Percentiles rank a stretch among this genome's conserved stretches.
phyloP scores from a whole-genome alignment of 2,888 invertebrate genomes.

The Sussaba pulchella region DNA sequence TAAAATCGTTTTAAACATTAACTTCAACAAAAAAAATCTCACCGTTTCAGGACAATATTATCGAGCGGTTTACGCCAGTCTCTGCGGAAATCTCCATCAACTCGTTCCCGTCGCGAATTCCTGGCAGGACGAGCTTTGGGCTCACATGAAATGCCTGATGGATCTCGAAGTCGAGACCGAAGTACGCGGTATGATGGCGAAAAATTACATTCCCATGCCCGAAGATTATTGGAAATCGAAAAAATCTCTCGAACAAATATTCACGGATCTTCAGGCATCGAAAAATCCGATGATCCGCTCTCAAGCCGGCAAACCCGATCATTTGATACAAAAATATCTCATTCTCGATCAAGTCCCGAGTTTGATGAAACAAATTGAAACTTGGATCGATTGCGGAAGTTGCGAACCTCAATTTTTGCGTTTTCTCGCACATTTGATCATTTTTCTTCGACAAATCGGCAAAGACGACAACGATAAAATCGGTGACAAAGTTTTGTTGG shows the following conservation, averaged over 20 bases:
- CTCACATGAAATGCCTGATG: conserved; percentile 92
- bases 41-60: conserved; percentile 77
- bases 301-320: conserved; percentile 89
- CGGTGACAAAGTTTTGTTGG: conserved; percentile 91
- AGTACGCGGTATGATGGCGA: conserved; percentile 87
- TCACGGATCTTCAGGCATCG: conserved; percentile 88
- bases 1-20: too few species aligned
- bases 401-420: conserved; percentile 88
- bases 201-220: conserved; percentile 86
- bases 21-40: background rate
- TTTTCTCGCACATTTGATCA: conserved; percentile 93
- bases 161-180: conserved; percentile 94
- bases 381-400: conserved; percentile 87
- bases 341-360: conserved; percentile 93
- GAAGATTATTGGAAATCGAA: conserved; percentile 90
- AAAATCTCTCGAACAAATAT: conserved; percentile 89
- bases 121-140: conserved; percentile 97
- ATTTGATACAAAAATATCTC: conserved; percentile 93
- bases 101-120: conserved; percentile 91
- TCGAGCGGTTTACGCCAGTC: conserved; percentile 83
- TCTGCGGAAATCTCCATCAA: conserved; percentile 93
- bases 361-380: conserved; percentile 89
- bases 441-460: conserved; percentile 93
- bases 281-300: conserved; percentile 86
- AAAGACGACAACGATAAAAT: conserved; percentile 89